phyloP scores from a whole-genome alignment of 2,888 invertebrate species.

The Cataglyphis rosenhaueri region DNA sequence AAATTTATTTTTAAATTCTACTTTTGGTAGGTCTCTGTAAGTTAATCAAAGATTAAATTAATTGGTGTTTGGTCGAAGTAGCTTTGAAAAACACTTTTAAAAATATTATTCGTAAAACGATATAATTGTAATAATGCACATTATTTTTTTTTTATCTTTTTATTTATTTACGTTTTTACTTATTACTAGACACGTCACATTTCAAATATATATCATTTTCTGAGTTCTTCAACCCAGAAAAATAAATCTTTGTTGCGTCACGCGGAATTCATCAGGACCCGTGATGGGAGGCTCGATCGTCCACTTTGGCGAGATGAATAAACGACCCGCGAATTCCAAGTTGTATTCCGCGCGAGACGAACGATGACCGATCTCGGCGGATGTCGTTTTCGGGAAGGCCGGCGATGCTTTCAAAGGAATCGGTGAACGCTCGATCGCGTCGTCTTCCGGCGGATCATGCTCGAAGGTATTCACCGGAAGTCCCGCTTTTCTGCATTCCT shows the following conservation, averaged over 20 bases:
- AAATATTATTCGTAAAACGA: background rate
- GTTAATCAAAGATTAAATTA: too few species aligned
- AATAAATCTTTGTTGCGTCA: constrained; percentile 77
- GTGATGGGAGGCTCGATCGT: constrained; percentile 82
- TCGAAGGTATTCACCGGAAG: constrained; percentile 74
- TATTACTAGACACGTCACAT: background rate
- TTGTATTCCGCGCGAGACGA: constrained; percentile 82
- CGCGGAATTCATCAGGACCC: constrained; percentile 70
- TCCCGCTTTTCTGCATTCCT: constrained; percentile 76
- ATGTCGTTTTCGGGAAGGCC: constrained; percentile 77
- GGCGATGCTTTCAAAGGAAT: constrained; percentile 75
- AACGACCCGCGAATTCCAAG: constrained; percentile 85
- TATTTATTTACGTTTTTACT: background rate
- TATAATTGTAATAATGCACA: background rate
- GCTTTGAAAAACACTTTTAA: background rate
- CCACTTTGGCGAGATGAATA: constrained; percentile 85
- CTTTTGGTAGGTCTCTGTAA: too few species aligned
- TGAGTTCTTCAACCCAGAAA: constrained; percentile 73
- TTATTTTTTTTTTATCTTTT: background rate
- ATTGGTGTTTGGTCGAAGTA: too few species aligned
- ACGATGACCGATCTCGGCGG: constrained; percentile 86
- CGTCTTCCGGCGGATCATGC: constrained; percentile 66
- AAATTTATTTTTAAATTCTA: too few species aligned
- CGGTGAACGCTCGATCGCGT: constrained; percentile 69
- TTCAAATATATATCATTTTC: background rate